Evolutionary conservation across 2,797 vertebrate species (phyloP).

Genomic region (Peromyscus attwateri): DNA sequence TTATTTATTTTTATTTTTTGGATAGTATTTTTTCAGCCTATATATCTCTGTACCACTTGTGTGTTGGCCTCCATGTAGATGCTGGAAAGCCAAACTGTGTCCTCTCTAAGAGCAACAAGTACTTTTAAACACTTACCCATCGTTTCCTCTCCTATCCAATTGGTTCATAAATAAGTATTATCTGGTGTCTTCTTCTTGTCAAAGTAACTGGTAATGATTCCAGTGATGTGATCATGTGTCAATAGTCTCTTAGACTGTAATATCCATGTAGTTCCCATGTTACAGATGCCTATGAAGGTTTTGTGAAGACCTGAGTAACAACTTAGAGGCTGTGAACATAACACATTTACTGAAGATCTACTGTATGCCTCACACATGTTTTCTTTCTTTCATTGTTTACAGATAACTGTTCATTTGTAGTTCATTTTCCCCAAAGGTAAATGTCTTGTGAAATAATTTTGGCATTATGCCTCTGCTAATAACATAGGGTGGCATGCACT

Average conservation of each 20-base stretch:
- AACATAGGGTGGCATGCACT: background rate
- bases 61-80: background rate
- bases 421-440: constrained; percentile 29
- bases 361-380: background rate
- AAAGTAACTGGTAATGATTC: constrained; percentile 28
- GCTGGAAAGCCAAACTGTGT: background rate
- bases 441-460: constrained; percentile 49
- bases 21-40: background rate
- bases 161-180: background rate
- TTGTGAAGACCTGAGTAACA: background rate
- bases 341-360: background rate
- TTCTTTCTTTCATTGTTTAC: background rate
- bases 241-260: background rate
- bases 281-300: background rate
- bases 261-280: background rate
- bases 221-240: background rate
- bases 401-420: constrained; percentile 17
- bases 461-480: constrained; percentile 17
- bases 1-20: background rate
- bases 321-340: background rate
- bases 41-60: background rate
- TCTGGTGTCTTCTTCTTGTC: background rate
- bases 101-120: background rate
- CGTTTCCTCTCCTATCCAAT: background rate
- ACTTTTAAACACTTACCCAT: background rate